Evolutionary conservation across 2,797 vertebrate genomes (phyloP).

Genomic region (Astyanax mexicanus): DNA sequence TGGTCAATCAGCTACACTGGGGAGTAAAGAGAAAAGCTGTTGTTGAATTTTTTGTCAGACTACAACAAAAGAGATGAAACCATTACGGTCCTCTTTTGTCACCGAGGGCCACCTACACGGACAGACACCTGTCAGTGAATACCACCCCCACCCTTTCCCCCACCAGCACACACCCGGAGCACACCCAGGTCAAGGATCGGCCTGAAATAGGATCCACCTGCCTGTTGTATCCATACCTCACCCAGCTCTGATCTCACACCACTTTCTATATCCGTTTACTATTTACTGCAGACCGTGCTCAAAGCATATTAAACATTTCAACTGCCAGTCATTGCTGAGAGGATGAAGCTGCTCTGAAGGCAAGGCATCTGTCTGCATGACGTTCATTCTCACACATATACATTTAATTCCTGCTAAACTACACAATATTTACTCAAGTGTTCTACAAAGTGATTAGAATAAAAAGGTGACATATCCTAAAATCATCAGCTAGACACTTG

Average conservation of each 20-base stretch:
- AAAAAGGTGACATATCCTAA: too few species aligned
- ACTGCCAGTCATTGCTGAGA: background rate
- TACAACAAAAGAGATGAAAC: constrained; percentile 36
- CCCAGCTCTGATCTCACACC: constrained; percentile 67
- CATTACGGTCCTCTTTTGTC: constrained; percentile 57
- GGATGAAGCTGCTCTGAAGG: constrained; percentile 9
- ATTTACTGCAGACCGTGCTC: constrained; percentile 52
- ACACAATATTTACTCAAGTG: too few species aligned
- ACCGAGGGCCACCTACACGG: constrained; percentile 70
- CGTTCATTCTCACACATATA: constrained; percentile 3
- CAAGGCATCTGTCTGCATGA: background rate
- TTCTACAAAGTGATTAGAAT: too few species aligned
- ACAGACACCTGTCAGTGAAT: constrained; percentile 68
- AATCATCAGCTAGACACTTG: too few species aligned
- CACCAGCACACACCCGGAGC: constrained; percentile 40
- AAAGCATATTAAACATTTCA: constrained; percentile 41
- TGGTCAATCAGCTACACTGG: too few species aligned
- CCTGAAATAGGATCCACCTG: constrained; percentile 78
- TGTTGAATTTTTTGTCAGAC: too few species aligned
- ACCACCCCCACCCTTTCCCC: constrained; percentile 43
- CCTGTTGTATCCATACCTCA: constrained; percentile 67
- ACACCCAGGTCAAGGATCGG: constrained; percentile 72
- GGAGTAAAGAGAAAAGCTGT: too few species aligned
- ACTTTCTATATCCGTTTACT: constrained; percentile 69
- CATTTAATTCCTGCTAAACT: too few species aligned